These are phyloP conservation scores for Anoplolepis gracilipes DNA, from an alignment of 1,140 invertebrate genomes.

Conservation along the genomic window DNA sequence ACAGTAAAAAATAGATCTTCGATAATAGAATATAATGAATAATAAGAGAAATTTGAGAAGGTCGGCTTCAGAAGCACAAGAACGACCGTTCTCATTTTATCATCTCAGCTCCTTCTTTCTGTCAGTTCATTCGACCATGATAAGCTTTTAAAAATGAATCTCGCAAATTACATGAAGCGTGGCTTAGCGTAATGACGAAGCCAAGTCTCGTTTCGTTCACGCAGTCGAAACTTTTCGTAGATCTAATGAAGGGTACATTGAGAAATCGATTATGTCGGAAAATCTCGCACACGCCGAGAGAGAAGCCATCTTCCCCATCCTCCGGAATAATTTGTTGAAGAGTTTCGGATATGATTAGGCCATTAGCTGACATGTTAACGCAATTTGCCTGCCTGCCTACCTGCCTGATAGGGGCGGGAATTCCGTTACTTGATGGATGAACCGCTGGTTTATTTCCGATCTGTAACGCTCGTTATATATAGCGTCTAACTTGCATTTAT, in stretches of 20 bases:
- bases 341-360: conserved; percentile 75
- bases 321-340: conserved; percentile 57
- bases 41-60: background rate
- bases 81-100: background rate
- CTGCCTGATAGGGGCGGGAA: conserved; percentile 47
- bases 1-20: too few species aligned
- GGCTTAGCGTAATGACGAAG: background rate
- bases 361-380: conserved; percentile 71
- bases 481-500: too few species aligned
- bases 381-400: conserved; percentile 62
- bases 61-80: background rate
- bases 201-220: background rate
- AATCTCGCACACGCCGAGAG: background rate
- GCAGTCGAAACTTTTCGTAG: conserved; percentile 1
- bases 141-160: conserved; percentile 31
- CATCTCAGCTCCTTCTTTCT: background rate
- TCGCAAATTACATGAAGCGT: conserved; percentile 15
- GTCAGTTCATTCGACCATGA: background rate
- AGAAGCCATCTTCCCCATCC: background rate
- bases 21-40: too few species aligned
- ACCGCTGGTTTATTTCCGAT: conserved; percentile 42
- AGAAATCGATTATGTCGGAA: conserved; percentile 31
- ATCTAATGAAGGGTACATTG: background rate
- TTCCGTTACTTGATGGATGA: conserved; percentile 74
- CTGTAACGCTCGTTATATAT: background rate